Evolutionary conservation across 1,140 invertebrate genomes (phyloP).

Genomic region (Micrasema minimum): DNA sequence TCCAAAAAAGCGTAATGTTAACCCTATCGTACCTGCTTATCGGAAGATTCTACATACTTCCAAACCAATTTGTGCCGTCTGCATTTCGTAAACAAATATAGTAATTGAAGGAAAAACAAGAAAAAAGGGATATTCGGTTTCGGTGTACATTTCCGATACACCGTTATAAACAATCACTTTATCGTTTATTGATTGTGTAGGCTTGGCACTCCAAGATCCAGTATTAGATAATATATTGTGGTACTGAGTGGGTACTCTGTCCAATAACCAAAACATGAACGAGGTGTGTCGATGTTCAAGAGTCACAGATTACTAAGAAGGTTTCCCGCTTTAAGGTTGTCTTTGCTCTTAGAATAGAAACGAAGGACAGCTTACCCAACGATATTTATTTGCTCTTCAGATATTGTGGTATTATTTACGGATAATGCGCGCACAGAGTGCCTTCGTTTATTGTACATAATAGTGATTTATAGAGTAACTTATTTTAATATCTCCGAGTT

Average conservation of each 20-base stretch:
- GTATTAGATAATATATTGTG: slow-evolving; percentile 22
- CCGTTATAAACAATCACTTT: slow-evolving; percentile 35
- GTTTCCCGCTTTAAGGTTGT: neutral
- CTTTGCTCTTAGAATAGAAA: neutral
- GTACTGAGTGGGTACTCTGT: slow-evolving; percentile 2
- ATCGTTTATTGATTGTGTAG: slow-evolving; percentile 33
- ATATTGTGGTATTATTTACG: too few relatives aligned
- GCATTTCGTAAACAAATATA: slow-evolving; percentile 10
- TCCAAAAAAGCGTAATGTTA: too few relatives aligned
- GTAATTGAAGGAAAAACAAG: slow-evolving; percentile 5
- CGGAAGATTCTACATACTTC: too few relatives aligned
- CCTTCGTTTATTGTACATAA: too few relatives aligned
- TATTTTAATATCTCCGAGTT: too few relatives aligned
- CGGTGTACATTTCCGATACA: slow-evolving; percentile 24
- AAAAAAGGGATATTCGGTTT: neutral
- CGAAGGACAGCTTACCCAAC: too few relatives aligned
- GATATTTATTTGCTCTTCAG: too few relatives aligned
- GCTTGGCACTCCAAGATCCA: neutral
- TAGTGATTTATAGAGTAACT: too few relatives aligned
- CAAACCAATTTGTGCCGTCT: too few relatives aligned
- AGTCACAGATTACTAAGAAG: neutral
- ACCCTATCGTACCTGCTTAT: too few relatives aligned
- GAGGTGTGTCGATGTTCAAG: slow-evolving; percentile 4
- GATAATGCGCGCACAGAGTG: too few relatives aligned
- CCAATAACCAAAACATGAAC: slow-evolving; percentile 19